These are phyloP conservation scores for Paramisgurnus dabryanus DNA, from an alignment of 2,113 vertebrate species.

Conservation along the genomic window DNA sequence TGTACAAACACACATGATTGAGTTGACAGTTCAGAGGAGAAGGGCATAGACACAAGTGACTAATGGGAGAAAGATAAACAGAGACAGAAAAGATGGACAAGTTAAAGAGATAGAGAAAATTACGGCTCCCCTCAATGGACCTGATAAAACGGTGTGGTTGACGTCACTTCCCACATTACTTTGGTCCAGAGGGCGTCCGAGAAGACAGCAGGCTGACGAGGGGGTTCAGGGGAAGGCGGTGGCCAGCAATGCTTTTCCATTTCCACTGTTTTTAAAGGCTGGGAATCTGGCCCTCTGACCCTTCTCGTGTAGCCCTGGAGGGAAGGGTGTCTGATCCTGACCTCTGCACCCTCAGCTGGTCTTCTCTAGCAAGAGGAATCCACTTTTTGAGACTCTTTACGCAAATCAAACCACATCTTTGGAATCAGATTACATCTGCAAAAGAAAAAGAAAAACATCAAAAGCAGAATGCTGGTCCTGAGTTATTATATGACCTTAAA, in stretches of 20 bases:
- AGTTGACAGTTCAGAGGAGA: conserved; percentile 14
- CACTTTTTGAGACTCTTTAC: conserved; percentile 17
- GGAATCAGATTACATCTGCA: conserved; percentile 26
- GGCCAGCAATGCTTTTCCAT: conserved; percentile 35
- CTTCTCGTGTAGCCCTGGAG: conserved; percentile 48
- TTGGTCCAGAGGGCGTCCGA: neutral
- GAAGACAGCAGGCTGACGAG: conserved; percentile 13
- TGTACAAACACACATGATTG: conserved; percentile 33
- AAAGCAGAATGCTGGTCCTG: neutral
- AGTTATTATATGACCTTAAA: too few relatives aligned
- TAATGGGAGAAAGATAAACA: conserved; percentile 42
- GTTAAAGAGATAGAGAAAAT: conserved; percentile 30
- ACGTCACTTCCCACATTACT: conserved; percentile 51
- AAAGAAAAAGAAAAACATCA: neutral
- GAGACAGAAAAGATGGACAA: neutral
- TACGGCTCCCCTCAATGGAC: conserved; percentile 33
- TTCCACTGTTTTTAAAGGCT: conserved; percentile 58
- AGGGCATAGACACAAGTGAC: conserved; percentile 8
- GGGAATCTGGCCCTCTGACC: conserved; percentile 60
- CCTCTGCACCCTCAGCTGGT: conserved; percentile 44
- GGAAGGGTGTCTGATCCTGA: conserved; percentile 34
- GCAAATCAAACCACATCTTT: conserved; percentile 19
- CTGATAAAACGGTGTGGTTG: conserved; percentile 55
- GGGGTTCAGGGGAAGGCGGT: conserved; percentile 23
- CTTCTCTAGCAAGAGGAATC: conserved; percentile 17